These are phyloP conservation scores for Xiphophorus birchmanni DNA, from an alignment of 2,797 vertebrate species.

Conservation along the genomic window DNA sequence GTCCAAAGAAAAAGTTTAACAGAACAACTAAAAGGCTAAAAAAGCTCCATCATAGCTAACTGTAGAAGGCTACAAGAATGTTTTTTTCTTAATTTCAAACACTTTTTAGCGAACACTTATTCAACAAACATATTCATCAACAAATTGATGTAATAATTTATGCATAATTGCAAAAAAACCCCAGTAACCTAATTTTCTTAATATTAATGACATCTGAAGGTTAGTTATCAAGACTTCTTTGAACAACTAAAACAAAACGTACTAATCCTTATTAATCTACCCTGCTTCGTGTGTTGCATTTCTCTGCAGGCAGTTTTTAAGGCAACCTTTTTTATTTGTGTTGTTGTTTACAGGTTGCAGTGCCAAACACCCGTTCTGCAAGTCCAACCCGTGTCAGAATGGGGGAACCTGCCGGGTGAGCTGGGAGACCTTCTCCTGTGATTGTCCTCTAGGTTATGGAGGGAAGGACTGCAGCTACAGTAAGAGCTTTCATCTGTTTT, in stretches of 20 bases:
- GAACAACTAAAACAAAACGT: neutral
- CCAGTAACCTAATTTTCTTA: neutral
- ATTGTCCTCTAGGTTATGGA: constrained; percentile 94
- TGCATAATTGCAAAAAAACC: neutral
- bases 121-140: neutral
- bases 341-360: constrained; percentile 86
- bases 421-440: constrained; percentile 95
- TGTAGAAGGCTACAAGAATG: neutral
- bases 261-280: neutral
- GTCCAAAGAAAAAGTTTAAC: neutral
- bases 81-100: neutral
- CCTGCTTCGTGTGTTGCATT: neutral
- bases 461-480: constrained; percentile 95
- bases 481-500: constrained; percentile 59
- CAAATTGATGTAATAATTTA: neutral
- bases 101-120: neutral
- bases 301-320: neutral
- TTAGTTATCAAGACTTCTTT: neutral
- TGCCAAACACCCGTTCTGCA: constrained; percentile 91
- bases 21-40: neutral
- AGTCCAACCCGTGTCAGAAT: constrained; percentile 94
- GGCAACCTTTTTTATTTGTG: neutral
- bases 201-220: neutral
- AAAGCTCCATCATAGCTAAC: neutral
- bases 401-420: constrained; percentile 90